Conservation (phyloP, 2,113 vertebrate species). For the Nothoprocta perdicaria region DNA sequence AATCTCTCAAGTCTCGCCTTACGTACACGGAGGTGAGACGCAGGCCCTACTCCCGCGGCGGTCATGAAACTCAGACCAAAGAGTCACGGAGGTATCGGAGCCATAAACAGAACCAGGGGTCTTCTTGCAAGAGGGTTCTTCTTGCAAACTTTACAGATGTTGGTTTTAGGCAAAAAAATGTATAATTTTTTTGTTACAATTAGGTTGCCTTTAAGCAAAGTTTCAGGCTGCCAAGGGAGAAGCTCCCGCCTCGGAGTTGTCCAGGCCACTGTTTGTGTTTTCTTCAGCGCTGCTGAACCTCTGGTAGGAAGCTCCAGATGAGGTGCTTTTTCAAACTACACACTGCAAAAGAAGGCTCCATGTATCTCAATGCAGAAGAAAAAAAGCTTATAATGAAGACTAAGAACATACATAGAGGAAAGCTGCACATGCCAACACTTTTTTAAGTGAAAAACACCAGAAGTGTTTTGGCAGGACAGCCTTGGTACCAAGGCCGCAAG, state of each 20-base stretch:
- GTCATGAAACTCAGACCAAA: conserved; percentile 36
- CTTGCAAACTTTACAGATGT: not conserved
- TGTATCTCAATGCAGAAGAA: not conserved
- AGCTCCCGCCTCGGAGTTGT: not conserved
- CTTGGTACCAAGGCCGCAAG: conserved; percentile 30
- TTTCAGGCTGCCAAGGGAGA: not conserved
- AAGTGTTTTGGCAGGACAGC: conserved; percentile 13
- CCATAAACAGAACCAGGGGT: conserved; percentile 20
- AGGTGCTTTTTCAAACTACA: not conserved
- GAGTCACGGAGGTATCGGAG: not conserved
- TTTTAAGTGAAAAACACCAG: not conserved
- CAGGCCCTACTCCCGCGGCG: not conserved
- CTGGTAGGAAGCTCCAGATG: not conserved
- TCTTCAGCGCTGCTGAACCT: not conserved
- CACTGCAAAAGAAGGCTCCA: not conserved
- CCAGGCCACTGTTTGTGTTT: not conserved
- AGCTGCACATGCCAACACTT: not conserved
- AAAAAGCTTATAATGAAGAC: not conserved
- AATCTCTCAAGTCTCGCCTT: conserved; percentile 31
- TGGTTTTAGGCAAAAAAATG: not conserved
- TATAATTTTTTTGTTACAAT: not conserved
- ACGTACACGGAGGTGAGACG: not conserved
- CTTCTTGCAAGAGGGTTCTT: not conserved
- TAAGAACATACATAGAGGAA: not conserved
- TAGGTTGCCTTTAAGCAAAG: not conserved